Conservation (phyloP, 2,797 vertebrate species). For the Cuculus canorus region DNA sequence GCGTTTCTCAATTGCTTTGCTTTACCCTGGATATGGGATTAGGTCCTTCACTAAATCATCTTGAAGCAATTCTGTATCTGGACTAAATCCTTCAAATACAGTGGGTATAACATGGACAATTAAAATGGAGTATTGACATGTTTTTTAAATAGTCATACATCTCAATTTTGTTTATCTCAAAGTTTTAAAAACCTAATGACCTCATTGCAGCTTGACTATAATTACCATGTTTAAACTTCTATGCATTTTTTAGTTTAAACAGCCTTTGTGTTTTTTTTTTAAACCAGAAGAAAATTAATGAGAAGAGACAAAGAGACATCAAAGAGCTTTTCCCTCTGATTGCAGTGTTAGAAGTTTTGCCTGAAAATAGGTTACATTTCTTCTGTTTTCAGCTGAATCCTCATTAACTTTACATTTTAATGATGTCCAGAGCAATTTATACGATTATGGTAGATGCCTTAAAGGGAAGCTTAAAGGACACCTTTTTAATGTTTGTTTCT, state of each 20-base stretch:
- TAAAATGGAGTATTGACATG: conserved; percentile 59
- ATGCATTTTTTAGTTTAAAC: conserved; percentile 84
- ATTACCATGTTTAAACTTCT: conserved; percentile 90
- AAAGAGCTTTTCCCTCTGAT: conserved; percentile 90
- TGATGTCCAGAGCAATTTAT: conserved; percentile 91
- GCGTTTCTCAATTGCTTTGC: neutral
- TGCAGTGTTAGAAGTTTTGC: conserved; percentile 93
- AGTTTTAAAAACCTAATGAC: conserved; percentile 76
- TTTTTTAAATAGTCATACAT: conserved; percentile 63
- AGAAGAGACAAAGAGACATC: conserved; percentile 94
- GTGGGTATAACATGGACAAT: conserved; percentile 64
- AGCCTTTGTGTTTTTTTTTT: conserved; percentile 86
- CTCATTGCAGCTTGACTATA: conserved; percentile 81
- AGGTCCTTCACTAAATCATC: conserved; percentile 8
- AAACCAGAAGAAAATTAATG: conserved; percentile 88
- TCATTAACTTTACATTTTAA: conserved; percentile 98
- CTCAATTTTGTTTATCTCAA: conserved; percentile 76
- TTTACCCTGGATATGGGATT: neutral
- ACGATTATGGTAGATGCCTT: conserved; percentile 86
- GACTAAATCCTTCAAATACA: conserved; percentile 40
- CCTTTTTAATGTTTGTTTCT: conserved; percentile 75
- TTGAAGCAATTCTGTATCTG: conserved; percentile 55
- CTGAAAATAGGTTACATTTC: conserved; percentile 87
- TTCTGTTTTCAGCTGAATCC: conserved; percentile 89
- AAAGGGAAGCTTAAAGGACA: conserved; percentile 89